These are phyloP conservation scores for Himalopsyche anomala DNA, from an alignment of 2,888 invertebrate species.

Conservation along the genomic window DNA sequence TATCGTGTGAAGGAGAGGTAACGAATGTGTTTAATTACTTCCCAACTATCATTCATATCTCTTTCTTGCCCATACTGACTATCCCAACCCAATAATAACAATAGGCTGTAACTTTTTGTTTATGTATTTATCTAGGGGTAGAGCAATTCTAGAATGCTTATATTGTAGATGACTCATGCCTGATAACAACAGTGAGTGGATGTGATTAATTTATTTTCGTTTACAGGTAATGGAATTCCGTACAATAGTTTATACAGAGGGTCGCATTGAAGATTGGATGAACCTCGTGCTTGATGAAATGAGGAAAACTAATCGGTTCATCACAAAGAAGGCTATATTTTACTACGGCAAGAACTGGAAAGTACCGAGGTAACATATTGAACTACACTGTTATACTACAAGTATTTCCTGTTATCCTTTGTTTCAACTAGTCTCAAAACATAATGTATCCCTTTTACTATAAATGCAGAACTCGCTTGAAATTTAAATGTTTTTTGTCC, in stretches of 20 bases:
- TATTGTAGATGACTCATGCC: background rate
- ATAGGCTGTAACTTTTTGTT: background rate
- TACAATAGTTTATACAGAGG: slow-evolving; percentile 82
- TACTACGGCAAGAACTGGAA: slow-evolving; percentile 88
- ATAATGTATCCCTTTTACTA: too few relatives aligned
- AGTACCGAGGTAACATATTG: slow-evolving; percentile 76
- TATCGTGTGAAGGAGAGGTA: slow-evolving; percentile 91
- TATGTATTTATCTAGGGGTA: background rate
- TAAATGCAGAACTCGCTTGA: background rate
- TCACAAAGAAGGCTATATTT: slow-evolving; percentile 92
- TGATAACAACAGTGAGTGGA: background rate
- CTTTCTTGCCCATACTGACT: background rate
- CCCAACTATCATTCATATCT: background rate
- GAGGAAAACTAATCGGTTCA: slow-evolving; percentile 87
- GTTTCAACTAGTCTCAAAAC: too few relatives aligned
- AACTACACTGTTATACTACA: background rate
- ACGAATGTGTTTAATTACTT: background rate
- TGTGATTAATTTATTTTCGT: slow-evolving; percentile 38
- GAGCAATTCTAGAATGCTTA: background rate
- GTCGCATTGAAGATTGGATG: slow-evolving; percentile 96
- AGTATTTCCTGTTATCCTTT: background rate
- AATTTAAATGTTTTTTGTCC: slow-evolving; percentile 54
- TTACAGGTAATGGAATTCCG: slow-evolving; percentile 85
- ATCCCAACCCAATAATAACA: background rate
- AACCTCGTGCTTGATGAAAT: slow-evolving; percentile 89